Conservation (phyloP, 1,140 invertebrate species). For the Aphelinus certus region DNA sequence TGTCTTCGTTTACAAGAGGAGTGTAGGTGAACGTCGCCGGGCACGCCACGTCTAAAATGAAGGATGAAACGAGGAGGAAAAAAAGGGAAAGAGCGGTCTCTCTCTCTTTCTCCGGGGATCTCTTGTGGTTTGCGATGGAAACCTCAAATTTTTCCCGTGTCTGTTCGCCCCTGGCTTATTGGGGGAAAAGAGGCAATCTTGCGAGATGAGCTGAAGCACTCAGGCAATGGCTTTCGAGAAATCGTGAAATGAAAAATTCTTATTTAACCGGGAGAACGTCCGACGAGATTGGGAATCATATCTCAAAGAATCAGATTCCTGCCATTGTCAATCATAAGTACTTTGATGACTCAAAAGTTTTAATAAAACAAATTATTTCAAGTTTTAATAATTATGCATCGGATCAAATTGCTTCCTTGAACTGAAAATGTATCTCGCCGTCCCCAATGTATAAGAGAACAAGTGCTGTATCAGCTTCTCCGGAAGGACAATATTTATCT, state of each 20-base stretch:
- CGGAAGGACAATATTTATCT: no score
- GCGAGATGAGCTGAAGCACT: background rate
- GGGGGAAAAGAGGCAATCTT: background rate
- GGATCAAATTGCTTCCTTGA: no score
- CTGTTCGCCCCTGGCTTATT: background rate
- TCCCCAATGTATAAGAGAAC: no score
- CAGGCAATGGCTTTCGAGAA: background rate
- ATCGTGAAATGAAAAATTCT: background rate
- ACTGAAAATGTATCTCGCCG: no score
- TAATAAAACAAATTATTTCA: no score
- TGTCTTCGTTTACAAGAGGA: conserved; percentile 18
- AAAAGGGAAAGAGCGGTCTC: background rate
- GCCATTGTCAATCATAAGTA: no score
- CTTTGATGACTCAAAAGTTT: no score
- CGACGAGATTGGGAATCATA: no score
- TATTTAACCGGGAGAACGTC: background rate
- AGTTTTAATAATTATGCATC: no score
- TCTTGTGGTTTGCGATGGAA: background rate
- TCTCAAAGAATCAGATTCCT: no score
- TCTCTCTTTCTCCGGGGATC: background rate
- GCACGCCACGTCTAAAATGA: background rate
- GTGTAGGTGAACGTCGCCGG: background rate
- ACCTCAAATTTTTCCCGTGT: background rate
- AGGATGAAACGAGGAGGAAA: background rate
- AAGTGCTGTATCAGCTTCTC: no score